Percentiles rank a stretch among this genome's conserved stretches.
These are phyloP conservation scores for Dione juno DNA, from an alignment of 2,888 invertebrate genomes.

Conservation along the genomic window DNA sequence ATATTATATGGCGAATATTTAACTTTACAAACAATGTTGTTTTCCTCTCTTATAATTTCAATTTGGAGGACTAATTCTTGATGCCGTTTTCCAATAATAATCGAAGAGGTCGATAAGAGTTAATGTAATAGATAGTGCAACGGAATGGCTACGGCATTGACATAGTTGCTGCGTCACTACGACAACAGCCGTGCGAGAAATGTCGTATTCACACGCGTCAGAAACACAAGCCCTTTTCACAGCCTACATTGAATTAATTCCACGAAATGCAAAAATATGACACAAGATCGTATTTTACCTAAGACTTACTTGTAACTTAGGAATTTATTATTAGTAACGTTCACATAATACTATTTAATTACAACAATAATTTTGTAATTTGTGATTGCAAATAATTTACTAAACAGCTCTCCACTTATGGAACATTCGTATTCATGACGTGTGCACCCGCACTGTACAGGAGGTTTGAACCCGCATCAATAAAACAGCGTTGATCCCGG, in stretches of 20 bases:
- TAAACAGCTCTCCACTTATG: constrained; percentile 14
- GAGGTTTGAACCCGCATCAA: constrained; percentile 71
- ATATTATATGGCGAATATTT: background rate
- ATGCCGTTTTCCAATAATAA: constrained; percentile 55
- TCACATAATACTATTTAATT: background rate
- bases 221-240: background rate
- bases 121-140: constrained; percentile 65
- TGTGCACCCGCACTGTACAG: constrained; percentile 60
- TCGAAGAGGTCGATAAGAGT: constrained; percentile 76
- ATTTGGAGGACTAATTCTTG: constrained; percentile 39
- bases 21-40: background rate
- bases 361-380: background rate
- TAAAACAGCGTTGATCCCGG: constrained; percentile 63
- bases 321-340: background rate
- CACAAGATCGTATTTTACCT: background rate
- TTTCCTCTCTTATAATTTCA: constrained; percentile 33
- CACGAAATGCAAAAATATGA: background rate
- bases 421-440: constrained; percentile 68
- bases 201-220: constrained; percentile 21
- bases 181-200: constrained; percentile 59
- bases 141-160: constrained; percentile 73
- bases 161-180: constrained; percentile 71
- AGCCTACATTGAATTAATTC: background rate
- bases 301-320: too few relatives aligned
- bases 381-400: constrained; percentile 54